Evolutionary conservation across 2,113 vertebrate genomes (phyloP), one percentile per base, ranked within the genome.

Genomic region (Colistium nudipinnis): DNA sequence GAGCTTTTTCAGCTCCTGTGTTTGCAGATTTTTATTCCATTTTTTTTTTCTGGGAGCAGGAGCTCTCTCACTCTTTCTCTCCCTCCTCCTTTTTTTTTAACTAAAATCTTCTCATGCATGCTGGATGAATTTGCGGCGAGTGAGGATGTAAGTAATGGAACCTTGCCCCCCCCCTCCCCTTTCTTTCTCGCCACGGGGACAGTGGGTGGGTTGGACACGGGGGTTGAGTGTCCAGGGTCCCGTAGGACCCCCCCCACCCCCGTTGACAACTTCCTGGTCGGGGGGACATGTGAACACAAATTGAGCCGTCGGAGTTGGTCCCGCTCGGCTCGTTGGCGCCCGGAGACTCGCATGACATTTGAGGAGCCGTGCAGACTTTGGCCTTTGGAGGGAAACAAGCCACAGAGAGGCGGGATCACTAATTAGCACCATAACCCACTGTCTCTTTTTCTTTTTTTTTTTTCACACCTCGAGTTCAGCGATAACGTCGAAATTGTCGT

Each of bases 301-400:
- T 90, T 86, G 80, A 82, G 85, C 76, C 65, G 65, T 84, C 80
- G n/a, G n/a, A n/a, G n/a, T 85, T 81, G 68, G 82, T 76, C 84
- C 80, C 65, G 25, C 72, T 79, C 65, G 56, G 85, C 86, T 89
- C 84, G 86, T 90, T 91, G 65, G 77, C 74, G 76, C 77, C 76
- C 51, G 24, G 75, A 90, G 86, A 91, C 85, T 87, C 35, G 1
- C 56, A 52, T 92, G 91, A 91, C 90, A 91, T 93, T 92, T 91
- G 35, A 74, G 77, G 65, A 87, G 80, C 78, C 68, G 41, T 70
- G 80, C 63, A 47, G 81, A 84, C 86, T 68, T 71, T 91, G 91
- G 86, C 89, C 90, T 92, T 92, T 88, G 87, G 83, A 88, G 87
- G 74, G n/a, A 70, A 89, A 77, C 74, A 57, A 83, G 82, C 81